Percentiles rank a stretch among this genome's conserved stretches.
phyloP scores from a whole-genome alignment of 92 coral and sea anemone species.

The Chrysogorgia sp. region DNA sequence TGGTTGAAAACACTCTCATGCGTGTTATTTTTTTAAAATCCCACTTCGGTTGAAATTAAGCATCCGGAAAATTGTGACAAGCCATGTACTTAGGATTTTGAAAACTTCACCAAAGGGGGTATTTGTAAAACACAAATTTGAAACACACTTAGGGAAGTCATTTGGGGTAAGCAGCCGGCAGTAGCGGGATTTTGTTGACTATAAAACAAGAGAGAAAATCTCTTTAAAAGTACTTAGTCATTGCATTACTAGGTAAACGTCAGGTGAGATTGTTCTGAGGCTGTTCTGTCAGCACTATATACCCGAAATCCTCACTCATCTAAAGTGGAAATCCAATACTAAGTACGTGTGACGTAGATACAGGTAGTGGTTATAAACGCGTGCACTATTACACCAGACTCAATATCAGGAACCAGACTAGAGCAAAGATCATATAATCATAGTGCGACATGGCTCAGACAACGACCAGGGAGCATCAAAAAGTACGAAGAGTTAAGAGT shows the following conservation, averaged over 20 bases:
- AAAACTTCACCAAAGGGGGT: neutral
- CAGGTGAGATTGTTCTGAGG: neutral
- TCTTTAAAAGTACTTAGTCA: no score
- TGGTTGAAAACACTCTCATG: no score
- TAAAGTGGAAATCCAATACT: neutral
- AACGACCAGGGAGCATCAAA: slow-evolving; percentile 1
- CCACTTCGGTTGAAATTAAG: neutral
- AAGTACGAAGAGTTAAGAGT: slow-evolving; percentile 30
- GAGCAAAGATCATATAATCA: neutral
- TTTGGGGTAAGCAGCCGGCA: no score
- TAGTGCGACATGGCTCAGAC: neutral
- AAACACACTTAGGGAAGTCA: slow-evolving; percentile 1
- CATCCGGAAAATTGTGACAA: neutral
- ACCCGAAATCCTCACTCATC: neutral
- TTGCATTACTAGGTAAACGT: no score
- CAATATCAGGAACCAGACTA: no score
- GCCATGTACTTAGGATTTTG: neutral
- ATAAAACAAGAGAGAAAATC: no score
- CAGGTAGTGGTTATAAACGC: neutral
- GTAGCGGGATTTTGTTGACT: no score
- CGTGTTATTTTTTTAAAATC: neutral
- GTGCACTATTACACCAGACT: neutral
- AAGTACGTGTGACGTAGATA: neutral
- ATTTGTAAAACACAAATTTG: neutral
- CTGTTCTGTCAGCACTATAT: neutral